Conservation (phyloP, 2,888 invertebrate genomes). For the Malacosoma neustria region DNA sequence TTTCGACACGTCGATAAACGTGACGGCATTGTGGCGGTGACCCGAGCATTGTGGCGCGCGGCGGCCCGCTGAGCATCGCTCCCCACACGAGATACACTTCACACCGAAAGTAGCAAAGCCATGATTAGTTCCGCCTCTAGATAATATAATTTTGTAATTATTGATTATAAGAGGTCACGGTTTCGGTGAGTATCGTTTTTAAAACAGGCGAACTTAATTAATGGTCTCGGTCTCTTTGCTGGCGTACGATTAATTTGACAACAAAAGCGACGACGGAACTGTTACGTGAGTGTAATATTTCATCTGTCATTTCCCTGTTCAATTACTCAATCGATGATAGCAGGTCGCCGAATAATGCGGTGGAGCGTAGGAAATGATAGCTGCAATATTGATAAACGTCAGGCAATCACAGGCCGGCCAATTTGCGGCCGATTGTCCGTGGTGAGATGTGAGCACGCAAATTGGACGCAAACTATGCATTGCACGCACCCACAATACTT, state of each 20-base stretch:
- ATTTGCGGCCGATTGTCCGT: slow-evolving; percentile 68
- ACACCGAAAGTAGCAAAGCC: background rate
- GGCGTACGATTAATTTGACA: slow-evolving; percentile 35
- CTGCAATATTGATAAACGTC: slow-evolving; percentile 68
- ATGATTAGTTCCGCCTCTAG: slow-evolving; percentile 60
- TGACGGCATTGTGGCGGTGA: slow-evolving; percentile 63
- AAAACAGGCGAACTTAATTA: slow-evolving; percentile 51
- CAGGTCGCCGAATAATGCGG: slow-evolving; percentile 11
- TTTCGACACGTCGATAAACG: slow-evolving; percentile 68
- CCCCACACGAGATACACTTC: slow-evolving; percentile 21
- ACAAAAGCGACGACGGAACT: slow-evolving; percentile 34
- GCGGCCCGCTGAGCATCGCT: slow-evolving; percentile 46
- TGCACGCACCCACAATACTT: background rate
- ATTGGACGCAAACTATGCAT: slow-evolving; percentile 45
- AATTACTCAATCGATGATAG: slow-evolving; percentile 28
- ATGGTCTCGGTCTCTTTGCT: slow-evolving; percentile 36
- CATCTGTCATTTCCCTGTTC: slow-evolving; percentile 27
- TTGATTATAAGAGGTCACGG: slow-evolving; percentile 67
- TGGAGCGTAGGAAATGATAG: slow-evolving; percentile 27
- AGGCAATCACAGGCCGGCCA: slow-evolving; percentile 60
- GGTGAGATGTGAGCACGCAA: slow-evolving; percentile 56
- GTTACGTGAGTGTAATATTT: slow-evolving; percentile 33
- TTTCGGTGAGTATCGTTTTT: slow-evolving; percentile 41
- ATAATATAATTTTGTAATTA: slow-evolving; percentile 62
- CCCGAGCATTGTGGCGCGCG: slow-evolving; percentile 48